A percentile compares a stretch with the other conserved stretches of the same genome.
Evolutionary conservation across 2,113 vertebrate species (phyloP).

Genomic region (Pelvicachromis taeniatus): DNA sequence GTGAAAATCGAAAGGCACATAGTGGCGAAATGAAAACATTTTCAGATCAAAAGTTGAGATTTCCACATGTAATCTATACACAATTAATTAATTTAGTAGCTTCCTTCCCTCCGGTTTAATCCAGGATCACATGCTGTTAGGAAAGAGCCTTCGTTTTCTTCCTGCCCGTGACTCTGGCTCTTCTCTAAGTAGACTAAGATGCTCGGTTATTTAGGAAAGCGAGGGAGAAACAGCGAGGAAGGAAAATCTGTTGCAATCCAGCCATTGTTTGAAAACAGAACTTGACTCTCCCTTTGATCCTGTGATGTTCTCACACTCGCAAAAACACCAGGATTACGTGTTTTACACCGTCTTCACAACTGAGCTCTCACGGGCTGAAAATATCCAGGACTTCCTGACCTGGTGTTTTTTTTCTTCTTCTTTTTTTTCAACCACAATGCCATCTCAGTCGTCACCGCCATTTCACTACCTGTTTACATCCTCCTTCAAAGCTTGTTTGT

Average conservation of each 20-base stretch:
- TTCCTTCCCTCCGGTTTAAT: background rate
- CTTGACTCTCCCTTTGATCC: slow-evolving; percentile 17
- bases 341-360: background rate
- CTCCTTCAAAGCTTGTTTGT: slow-evolving; percentile 5
- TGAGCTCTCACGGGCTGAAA: background rate
- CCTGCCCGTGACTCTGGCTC: background rate
- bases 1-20: background rate
- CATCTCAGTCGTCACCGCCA: slow-evolving; percentile 24
- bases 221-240: background rate
- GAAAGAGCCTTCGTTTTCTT: background rate
- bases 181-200: background rate
- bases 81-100: background rate
- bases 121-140: background rate
- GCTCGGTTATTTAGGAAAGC: slow-evolving; percentile 1
- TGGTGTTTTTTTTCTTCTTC: background rate
- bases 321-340: background rate
- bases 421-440: slow-evolving; percentile 9
- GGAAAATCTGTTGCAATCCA: slow-evolving; percentile 7
- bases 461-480: slow-evolving; percentile 61
- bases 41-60: background rate
- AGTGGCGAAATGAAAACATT: background rate
- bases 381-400: slow-evolving; percentile 20
- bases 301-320: slow-evolving; percentile 29
- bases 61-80: background rate
- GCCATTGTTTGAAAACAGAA: slow-evolving; percentile 22